Conservation (phyloP, 2,113 vertebrate genomes). For the Phainopepla nitens region DNA sequence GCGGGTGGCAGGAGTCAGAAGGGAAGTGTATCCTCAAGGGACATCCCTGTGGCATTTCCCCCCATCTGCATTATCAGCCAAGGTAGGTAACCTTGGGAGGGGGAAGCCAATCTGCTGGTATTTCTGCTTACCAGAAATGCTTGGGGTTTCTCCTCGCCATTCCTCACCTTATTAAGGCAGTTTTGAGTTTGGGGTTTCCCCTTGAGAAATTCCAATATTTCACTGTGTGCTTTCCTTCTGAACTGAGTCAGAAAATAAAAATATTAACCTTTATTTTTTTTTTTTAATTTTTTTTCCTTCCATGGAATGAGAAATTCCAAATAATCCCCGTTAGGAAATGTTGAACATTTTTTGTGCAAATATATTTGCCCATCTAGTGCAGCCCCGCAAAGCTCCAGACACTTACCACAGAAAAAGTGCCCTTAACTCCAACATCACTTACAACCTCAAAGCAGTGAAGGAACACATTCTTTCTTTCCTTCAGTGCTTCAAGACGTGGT, state of each 20-base stretch:
- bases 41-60: neutral
- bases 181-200: neutral
- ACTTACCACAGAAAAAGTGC: neutral
- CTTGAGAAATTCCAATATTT: neutral
- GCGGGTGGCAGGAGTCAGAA: neutral
- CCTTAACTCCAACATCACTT: neutral
- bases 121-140: neutral
- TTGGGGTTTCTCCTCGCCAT: neutral
- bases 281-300: accelerated
- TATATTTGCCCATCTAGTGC: neutral
- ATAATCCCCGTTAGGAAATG: neutral
- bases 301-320: neutral
- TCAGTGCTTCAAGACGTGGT: neutral
- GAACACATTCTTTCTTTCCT: neutral
- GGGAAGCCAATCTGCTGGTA: neutral
- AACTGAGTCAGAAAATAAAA: neutral
- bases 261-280: neutral
- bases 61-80: neutral
- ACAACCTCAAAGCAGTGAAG: neutral
- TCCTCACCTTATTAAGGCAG: neutral
- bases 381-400: neutral
- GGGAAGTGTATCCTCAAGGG: neutral
- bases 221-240: neutral
- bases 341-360: neutral
- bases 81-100: neutral